phyloP scores from a whole-genome alignment of 2,797 vertebrate genomes.

The Coluber constrictor region DNA sequence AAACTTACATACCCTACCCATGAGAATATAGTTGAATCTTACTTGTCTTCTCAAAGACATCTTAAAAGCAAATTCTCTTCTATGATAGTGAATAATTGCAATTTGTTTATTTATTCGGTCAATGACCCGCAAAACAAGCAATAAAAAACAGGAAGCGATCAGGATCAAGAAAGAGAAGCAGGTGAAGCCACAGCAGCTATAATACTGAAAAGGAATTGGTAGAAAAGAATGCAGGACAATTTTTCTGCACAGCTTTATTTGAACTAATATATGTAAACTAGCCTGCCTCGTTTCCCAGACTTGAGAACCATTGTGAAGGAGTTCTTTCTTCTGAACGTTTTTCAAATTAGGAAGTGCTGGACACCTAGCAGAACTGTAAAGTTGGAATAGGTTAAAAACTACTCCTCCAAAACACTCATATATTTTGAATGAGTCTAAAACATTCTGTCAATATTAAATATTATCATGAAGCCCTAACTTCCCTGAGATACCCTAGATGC shows the following conservation, averaged over 20 bases:
- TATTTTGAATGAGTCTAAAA: not conserved
- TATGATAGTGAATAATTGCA: not conserved
- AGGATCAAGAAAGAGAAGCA: too few relatives aligned
- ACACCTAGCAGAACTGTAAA: not conserved
- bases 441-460: not conserved
- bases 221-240: not conserved
- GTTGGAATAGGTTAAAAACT: not conserved
- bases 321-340: not conserved
- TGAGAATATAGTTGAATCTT: not conserved
- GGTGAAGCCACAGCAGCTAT: too few relatives aligned
- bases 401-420: not conserved
- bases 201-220: not conserved
- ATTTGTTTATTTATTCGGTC: too few relatives aligned
- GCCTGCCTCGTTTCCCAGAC: not conserved
- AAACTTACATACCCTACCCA: not conserved
- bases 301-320: not conserved
- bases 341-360: not conserved
- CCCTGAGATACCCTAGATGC: not conserved
- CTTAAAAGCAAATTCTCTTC: not conserved
- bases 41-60: not conserved
- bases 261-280: not conserved
- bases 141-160: too few relatives aligned
- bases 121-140: too few relatives aligned
- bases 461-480: not conserved
- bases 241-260: not conserved